phyloP scores from a whole-genome alignment of 2,797 vertebrate genomes.

The Caiman crocodilus region DNA sequence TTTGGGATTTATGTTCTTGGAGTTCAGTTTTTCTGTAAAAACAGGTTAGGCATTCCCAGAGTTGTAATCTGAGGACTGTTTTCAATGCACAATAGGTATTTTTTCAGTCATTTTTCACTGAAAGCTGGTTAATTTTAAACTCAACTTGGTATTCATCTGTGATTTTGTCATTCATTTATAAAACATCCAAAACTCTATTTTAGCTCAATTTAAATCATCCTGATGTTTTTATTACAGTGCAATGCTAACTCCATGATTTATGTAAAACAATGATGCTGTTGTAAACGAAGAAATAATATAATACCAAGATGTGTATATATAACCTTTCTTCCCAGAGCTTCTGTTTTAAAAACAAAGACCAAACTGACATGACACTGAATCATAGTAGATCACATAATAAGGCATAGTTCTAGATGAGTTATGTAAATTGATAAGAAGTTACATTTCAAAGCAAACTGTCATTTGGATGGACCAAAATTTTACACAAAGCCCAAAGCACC shows the following conservation, averaged over 20 bases:
- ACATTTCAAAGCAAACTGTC: not conserved
- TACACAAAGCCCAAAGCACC: not conserved
- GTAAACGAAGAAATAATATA: not conserved
- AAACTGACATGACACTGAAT: not conserved
- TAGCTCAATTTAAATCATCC: not conserved
- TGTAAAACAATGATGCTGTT: not conserved
- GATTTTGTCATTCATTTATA: not conserved
- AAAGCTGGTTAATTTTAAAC: not conserved
- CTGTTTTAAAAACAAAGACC: not conserved
- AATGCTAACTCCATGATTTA: not conserved
- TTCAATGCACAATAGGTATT: not conserved
- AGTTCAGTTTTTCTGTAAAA: not conserved
- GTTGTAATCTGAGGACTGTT: not conserved
- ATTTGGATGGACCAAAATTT: not conserved
- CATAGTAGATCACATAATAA: not conserved
- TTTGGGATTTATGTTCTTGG: not conserved
- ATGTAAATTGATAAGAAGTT: not conserved
- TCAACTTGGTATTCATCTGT: not conserved
- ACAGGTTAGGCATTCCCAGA: not conserved
- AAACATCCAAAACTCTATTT: not conserved
- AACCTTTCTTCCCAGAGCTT: too few species aligned
- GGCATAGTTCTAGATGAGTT: not conserved
- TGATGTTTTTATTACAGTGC: not conserved
- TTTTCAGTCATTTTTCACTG: not conserved
- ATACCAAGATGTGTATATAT: too few species aligned